Evolutionary conservation across 1,140 invertebrate species (phyloP), one percentile per base, ranked within the genome.

Genomic region (Patella vulgata): DNA sequence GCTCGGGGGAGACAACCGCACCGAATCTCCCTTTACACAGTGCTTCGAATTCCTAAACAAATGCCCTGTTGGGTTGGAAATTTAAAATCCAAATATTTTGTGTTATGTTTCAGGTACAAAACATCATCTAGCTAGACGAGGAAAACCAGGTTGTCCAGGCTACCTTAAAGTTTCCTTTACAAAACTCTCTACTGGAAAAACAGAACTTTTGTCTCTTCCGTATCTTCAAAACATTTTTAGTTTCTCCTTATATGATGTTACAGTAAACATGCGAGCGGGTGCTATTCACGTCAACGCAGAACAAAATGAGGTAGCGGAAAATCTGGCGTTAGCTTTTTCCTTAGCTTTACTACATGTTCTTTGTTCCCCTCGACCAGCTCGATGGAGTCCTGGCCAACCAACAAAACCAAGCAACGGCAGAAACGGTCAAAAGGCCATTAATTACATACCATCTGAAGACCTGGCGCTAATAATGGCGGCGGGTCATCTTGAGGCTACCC

Each of bases 271-370:
- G 5, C 5, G 33, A 36, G 5, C 6, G 5, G 33, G 33, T 5
- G 33, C 33, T 14, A 36, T 36, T 14, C 6, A 14, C 5, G 14
- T 36, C 5, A 8, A 5, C 6, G 6, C 33, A 5, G 33, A 36
- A 8, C 6, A 5, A 36, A 36, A 36, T 36, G 33, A 36, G 14
- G 33, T 36, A 14, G 33, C 33, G 5, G 33, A 36, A 14, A 36
- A 36, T 14, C 14, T 36, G 14, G 33, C 33, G 5, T 36, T 36
- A 14, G 14, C 33, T 14, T 36, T 36, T 14, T 36, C 55, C 12
- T n/a, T 58, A 6, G 31, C 55, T 58, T 19, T 58, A 12, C 44
- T 58, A 3, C 27, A 58, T 31, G 55, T 58, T 2, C 30, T 58
- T 1, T 58, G 55, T 31, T 19, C 47, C 0, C 55, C 55, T 0